phyloP scores from a whole-genome alignment of 2,888 invertebrate species.

The Caenorhabditis sinica region DNA sequence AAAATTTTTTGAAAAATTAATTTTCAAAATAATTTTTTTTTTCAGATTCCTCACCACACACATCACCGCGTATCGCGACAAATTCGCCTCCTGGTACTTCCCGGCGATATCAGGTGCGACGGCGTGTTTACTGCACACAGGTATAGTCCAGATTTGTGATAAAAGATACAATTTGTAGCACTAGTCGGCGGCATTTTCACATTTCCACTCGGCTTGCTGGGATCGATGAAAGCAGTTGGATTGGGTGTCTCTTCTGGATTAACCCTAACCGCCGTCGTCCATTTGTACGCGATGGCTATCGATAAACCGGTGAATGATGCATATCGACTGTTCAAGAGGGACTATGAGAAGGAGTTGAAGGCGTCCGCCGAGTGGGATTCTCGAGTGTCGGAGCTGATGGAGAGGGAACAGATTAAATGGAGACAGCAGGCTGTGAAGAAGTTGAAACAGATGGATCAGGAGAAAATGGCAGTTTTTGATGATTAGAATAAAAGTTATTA shows the following conservation, averaged over 20 bases:
- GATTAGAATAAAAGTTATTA: constrained; percentile 46
- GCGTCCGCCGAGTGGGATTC: constrained; percentile 63
- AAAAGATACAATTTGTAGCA: constrained; percentile 70
- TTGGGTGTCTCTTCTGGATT: constrained; percentile 75
- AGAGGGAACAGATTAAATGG: constrained; percentile 69
- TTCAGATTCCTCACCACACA: constrained; percentile 75
- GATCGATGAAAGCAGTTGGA: constrained; percentile 75
- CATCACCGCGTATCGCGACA: constrained; percentile 72
- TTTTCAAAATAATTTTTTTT: too few relatives aligned
- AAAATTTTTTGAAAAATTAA: too few relatives aligned
- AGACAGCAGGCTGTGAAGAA: constrained; percentile 71
- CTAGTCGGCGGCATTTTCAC: constrained; percentile 76
- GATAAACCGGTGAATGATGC: constrained; percentile 74
- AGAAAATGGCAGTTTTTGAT: constrained; percentile 63
- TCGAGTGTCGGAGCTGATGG: constrained; percentile 69
- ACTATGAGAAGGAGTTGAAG: constrained; percentile 69
- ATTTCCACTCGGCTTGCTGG: constrained; percentile 76
- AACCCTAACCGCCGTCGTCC: constrained; percentile 72
- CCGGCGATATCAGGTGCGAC: constrained; percentile 79
- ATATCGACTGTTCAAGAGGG: constrained; percentile 71
- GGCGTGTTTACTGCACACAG: constrained; percentile 71
- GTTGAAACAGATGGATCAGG: constrained; percentile 69
- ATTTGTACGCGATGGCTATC: constrained; percentile 73
- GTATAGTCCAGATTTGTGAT: constrained; percentile 34
- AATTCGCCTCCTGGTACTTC: constrained; percentile 75